phyloP scores from a whole-genome alignment of 2,113 vertebrate species.

The Salminus brasiliensis region DNA sequence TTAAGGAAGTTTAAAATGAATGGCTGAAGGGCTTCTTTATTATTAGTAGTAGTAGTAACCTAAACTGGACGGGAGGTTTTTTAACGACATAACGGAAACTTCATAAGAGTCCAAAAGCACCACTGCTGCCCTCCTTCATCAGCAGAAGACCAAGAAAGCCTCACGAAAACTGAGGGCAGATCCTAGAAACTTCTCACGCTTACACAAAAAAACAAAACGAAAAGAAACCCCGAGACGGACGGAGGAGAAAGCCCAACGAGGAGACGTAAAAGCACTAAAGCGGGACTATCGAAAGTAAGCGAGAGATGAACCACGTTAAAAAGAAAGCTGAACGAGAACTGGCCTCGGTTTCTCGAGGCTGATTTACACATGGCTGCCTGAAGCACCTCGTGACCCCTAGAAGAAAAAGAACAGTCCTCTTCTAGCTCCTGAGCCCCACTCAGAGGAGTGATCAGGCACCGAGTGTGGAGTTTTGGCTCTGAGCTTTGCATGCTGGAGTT shows the following conservation, averaged over 20 bases:
- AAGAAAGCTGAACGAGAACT: constrained; percentile 45
- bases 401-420: constrained; percentile 69
- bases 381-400: constrained; percentile 79
- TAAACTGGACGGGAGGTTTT: constrained; percentile 65
- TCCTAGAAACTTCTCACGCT: constrained; percentile 82
- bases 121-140: constrained; percentile 70
- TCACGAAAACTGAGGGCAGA: constrained; percentile 91
- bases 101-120: constrained; percentile 75
- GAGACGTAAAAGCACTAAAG: constrained; percentile 46
- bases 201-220: constrained; percentile 61
- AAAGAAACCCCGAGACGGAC: too few relatives aligned
- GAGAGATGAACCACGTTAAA: constrained; percentile 65
- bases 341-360: constrained; percentile 54
- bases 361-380: constrained; percentile 74
- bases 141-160: constrained; percentile 82
- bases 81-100: constrained; percentile 47
- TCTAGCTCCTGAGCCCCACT: constrained; percentile 73
- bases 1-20: constrained; percentile 66
- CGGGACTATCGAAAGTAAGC: constrained; percentile 55
- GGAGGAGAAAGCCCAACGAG: constrained; percentile 19
- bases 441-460: constrained; percentile 85
- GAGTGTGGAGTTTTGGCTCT: constrained; percentile 82
- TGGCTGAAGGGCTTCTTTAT: constrained; percentile 67
- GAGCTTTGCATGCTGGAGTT: constrained; percentile 87
- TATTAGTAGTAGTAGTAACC: constrained; percentile 57